Base-by-base conservation (phyloP, 2,797 vertebrate genomes). In the Gymnoscopelus braueri region DNA sequence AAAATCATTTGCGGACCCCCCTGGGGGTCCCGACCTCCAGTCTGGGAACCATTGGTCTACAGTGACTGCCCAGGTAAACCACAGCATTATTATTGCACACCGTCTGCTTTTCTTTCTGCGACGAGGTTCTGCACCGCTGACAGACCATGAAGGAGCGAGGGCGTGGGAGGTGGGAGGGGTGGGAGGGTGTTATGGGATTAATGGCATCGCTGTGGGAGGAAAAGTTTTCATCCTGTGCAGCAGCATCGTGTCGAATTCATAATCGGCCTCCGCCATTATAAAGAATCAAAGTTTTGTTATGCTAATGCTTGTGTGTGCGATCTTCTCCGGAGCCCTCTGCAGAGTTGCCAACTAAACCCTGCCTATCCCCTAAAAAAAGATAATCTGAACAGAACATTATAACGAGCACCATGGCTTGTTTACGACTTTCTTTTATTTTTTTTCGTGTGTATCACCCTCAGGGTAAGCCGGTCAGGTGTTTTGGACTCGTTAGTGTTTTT, bases 221-320 rank as follows among this genome's bases (percentile, higher is more conserved):
- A 63, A 85, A 71, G 61, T 83, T 84, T 86, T 74, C 76, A 15
- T 72, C 63, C 69, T 47, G 29, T 65, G 39, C 60, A 13, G 82
- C 32, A 0, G 72, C 48, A 63, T 71, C 24, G 82, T 77, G 75
- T 81, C 24, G 81, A 90, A 89, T 91, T 75, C 72, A 67, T 86
- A 85, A 89, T 85, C 71, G 48, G 32, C 71, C 67, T 47, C 80
- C 82, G 63, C 69, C 65, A 79, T 79, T 84, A 65, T 50, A 44
- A 44, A 44, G 39, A 9, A 63, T 19, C 71, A 53, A 62, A 73
- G 76, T 85, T 88, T 84, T 87, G 69, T 84, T 78, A 80, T 84
- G 80, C 60, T 82, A 82, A 53, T 24, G 19, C 39, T 87, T 88
- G 62, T 69, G 39, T 77, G 61, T 83, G 72, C 72, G 76, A 84